These are phyloP conservation scores for Chelidonichthys spinosus DNA, from an alignment of 2,797 vertebrate species.

Conservation along the genomic window DNA sequence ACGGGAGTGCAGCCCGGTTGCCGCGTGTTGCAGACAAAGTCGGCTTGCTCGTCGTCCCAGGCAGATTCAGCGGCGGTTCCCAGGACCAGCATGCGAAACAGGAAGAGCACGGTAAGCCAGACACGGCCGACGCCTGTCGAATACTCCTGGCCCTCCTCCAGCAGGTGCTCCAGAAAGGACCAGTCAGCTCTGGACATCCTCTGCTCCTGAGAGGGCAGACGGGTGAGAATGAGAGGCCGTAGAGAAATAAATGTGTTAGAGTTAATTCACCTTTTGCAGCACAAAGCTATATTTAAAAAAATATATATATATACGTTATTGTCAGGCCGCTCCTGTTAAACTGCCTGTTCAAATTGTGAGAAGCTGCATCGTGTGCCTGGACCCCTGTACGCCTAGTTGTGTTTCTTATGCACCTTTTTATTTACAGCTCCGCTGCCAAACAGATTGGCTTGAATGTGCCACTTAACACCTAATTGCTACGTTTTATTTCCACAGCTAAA, in stretches of 20 bases:
- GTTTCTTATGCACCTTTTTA: slow-evolving; percentile 5
- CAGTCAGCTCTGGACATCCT: slow-evolving; percentile 90
- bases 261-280: background rate
- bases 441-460: slow-evolving; percentile 27
- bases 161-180: slow-evolving; percentile 87
- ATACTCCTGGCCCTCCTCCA: slow-evolving; percentile 88
- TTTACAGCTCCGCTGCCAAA: slow-evolving; percentile 16
- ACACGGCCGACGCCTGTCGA: slow-evolving; percentile 85
- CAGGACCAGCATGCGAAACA: slow-evolving; percentile 87
- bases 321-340: background rate
- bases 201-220: slow-evolving; percentile 65
- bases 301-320: fast-evolving
- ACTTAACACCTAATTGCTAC: slow-evolving; percentile 33
- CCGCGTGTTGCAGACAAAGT: slow-evolving; percentile 86
- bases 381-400: background rate
- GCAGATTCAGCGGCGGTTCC: slow-evolving; percentile 85
- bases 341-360: background rate
- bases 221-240: background rate
- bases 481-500: slow-evolving; percentile 34
- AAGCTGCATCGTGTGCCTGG: background rate
- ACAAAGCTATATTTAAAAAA: background rate
- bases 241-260: background rate
- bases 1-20: slow-evolving; percentile 86
- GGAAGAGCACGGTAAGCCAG: slow-evolving; percentile 89
- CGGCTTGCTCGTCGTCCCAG: slow-evolving; percentile 87